Conservation (phyloP, 2,113 vertebrate species). For the Eubucco bourcierii region DNA sequence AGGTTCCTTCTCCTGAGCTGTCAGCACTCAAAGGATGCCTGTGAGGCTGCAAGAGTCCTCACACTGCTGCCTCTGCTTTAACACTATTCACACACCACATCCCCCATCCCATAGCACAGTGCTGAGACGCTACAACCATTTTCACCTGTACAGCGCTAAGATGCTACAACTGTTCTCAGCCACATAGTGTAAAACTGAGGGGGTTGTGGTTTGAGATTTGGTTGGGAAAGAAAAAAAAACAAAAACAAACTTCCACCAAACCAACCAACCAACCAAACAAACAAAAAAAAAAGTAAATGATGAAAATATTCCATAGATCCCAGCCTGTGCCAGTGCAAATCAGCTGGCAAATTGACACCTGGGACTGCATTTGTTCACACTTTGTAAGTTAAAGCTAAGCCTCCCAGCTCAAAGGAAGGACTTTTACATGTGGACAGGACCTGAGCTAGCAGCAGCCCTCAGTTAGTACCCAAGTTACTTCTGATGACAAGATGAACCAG, state of each 20-base stretch:
- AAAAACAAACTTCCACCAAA: no score
- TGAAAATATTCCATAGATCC: not conserved
- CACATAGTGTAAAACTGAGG: not conserved
- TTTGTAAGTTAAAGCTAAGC: not conserved
- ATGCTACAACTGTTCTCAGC: not conserved
- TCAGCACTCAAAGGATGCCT: not conserved
- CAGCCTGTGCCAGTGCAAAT: not conserved
- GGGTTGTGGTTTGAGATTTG: not conserved
- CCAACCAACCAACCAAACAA: no score
- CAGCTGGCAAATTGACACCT: not conserved
- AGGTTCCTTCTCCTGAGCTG: not conserved
- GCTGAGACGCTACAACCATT: not conserved
- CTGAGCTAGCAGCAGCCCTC: not conserved
- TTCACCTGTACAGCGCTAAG: not conserved
- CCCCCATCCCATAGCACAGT: not conserved
- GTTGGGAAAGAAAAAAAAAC: not conserved
- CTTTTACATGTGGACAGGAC: not conserved
- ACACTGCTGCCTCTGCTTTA: not conserved
- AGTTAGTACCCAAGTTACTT: not conserved
- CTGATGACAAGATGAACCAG: not conserved
- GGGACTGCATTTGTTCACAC: not conserved
- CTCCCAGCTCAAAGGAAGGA: not conserved
- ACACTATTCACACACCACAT: not conserved
- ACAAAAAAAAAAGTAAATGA: not conserved
- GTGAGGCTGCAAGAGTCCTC: not conserved